These are phyloP conservation scores for Irena cyanogastra DNA, from an alignment of 2,113 vertebrate species.

Conservation along the genomic window DNA sequence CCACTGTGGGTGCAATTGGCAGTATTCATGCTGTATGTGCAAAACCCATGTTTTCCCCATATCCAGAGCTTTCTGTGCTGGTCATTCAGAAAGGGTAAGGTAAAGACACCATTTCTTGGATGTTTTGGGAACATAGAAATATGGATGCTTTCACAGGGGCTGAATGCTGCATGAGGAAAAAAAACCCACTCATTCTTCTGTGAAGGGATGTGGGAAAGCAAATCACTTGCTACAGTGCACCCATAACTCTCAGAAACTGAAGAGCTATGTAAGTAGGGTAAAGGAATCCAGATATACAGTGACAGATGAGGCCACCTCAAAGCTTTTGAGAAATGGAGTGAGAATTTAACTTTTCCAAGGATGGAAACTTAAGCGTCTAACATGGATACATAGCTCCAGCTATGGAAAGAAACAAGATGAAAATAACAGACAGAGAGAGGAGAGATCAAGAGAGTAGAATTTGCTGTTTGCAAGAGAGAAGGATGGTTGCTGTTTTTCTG, in stretches of 20 bases:
- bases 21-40: not conserved
- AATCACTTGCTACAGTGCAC: not conserved
- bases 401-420: not conserved
- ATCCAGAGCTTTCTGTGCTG: not conserved
- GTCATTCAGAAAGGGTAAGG: not conserved
- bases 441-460: not conserved
- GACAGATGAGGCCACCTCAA: not conserved
- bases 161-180: not conserved
- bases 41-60: not conserved
- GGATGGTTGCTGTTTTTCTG: not conserved
- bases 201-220: not conserved
- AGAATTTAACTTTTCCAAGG: not conserved
- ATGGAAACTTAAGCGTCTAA: not conserved
- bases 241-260: not conserved
- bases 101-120: not conserved
- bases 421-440: not conserved
- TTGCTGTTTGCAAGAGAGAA: not conserved
- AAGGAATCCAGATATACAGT: not conserved
- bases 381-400: not conserved
- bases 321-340: not conserved
- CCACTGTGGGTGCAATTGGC: too few species aligned
- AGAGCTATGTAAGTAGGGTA: not conserved
- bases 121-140: not conserved
- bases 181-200: not conserved
- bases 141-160: not conserved